Conservation (phyloP, 2,797 vertebrate species). For the Rachycentron canadum region DNA sequence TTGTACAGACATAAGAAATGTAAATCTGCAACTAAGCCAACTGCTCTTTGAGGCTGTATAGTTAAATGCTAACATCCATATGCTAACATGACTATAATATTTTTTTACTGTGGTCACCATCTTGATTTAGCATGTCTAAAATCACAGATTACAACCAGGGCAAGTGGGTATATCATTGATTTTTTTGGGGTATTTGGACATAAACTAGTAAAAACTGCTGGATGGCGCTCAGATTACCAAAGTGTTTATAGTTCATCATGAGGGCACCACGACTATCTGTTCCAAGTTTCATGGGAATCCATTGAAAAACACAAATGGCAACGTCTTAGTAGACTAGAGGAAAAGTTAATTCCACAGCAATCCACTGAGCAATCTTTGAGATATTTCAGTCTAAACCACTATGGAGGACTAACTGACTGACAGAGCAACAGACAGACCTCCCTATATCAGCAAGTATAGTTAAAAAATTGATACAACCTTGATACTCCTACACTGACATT, state of each 20-base stretch:
- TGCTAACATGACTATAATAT: not conserved
- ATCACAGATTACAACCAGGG: too few relatives aligned
- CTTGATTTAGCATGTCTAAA: too few relatives aligned
- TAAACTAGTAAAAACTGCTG: not conserved
- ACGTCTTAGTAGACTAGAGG: not conserved
- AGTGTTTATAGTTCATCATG: too few relatives aligned
- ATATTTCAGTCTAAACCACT: not conserved
- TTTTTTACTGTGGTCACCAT: too few relatives aligned
- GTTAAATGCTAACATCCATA: not conserved
- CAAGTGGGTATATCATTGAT: too few relatives aligned
- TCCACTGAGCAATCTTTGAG: not conserved
- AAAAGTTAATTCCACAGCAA: not conserved
- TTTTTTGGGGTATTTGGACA: too few relatives aligned
- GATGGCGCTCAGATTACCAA: not conserved
- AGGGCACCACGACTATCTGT: not conserved
- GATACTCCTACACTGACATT: not conserved
- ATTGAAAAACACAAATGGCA: not conserved
- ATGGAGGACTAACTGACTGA: too few relatives aligned
- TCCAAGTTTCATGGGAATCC: not conserved
- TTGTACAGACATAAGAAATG: too few relatives aligned
- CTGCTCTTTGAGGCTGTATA: not conserved
- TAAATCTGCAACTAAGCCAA: not conserved
- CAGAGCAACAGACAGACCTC: not conserved
- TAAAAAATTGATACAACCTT: not conserved
- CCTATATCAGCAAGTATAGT: not conserved